phyloP scores from a whole-genome alignment of 2,888 invertebrate genomes.

The Frankliniella fusca region DNA sequence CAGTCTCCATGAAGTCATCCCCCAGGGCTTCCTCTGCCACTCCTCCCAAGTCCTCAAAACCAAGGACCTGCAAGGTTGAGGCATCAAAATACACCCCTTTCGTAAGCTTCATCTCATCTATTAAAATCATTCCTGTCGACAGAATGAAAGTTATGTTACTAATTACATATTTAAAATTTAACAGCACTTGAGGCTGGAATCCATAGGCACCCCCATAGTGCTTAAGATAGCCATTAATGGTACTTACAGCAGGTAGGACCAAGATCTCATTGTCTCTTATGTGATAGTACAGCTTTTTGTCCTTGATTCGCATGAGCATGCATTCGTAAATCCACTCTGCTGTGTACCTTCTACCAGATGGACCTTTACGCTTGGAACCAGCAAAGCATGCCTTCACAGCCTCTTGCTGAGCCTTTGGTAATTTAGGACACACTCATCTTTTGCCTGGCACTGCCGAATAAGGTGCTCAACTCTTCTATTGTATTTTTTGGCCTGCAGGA shows the following conservation, averaged over 20 bases:
- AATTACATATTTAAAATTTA: background rate
- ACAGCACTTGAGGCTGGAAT: background rate
- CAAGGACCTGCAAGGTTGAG: background rate
- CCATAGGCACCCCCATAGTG: background rate
- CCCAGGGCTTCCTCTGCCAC: background rate
- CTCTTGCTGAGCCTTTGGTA: background rate
- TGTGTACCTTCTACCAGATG: background rate
- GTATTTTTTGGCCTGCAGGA: background rate
- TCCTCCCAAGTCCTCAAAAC: constrained; percentile 29
- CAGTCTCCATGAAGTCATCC: background rate
- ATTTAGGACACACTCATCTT: no score
- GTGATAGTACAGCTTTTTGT: background rate
- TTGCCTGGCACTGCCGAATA: no score
- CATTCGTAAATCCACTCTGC: background rate
- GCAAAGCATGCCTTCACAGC: background rate
- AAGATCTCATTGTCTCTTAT: background rate
- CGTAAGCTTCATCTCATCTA: background rate
- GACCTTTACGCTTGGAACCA: background rate
- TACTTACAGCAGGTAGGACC: background rate
- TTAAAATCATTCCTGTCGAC: background rate
- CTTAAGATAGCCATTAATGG: background rate
- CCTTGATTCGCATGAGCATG: background rate
- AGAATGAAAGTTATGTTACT: background rate
- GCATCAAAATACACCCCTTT: background rate
- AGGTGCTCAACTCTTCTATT: background rate